These are phyloP conservation scores for Corythaeola cristata DNA, from an alignment of 2,113 vertebrate species.

Conservation along the genomic window DNA sequence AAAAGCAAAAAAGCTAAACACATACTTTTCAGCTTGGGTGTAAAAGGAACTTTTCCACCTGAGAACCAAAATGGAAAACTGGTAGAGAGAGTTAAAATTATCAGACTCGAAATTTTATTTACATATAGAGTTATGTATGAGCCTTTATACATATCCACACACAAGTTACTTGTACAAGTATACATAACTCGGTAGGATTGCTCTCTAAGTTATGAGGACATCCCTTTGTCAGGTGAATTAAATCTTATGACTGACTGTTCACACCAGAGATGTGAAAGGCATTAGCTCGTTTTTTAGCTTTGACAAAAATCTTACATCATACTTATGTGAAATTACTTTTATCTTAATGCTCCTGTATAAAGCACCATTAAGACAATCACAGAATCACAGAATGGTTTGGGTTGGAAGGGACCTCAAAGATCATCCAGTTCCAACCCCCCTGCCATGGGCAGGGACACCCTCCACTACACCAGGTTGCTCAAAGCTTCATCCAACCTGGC, in stretches of 20 bases:
- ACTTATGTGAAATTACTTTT: background rate
- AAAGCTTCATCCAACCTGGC: too few species aligned
- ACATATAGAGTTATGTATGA: fast-evolving
- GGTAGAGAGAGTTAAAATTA: background rate
- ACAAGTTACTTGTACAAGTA: too few species aligned
- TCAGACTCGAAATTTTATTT: too few species aligned
- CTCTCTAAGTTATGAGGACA: fast-evolving
- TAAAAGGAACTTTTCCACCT: background rate
- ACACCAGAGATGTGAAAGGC: background rate
- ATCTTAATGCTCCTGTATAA: background rate
- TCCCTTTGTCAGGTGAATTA: background rate
- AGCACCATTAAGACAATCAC: too few species aligned
- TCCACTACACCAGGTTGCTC: too few species aligned
- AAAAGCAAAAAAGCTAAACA: fast-evolving
- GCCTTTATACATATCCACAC: fast-evolving
- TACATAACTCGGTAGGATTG: fast-evolving
- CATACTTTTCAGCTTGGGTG: fast-evolving
- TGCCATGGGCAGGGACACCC: too few species aligned
- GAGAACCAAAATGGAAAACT: fast-evolving
- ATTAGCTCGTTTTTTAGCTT: fast-evolving
- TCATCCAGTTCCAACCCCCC: too few species aligned
- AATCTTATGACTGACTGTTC: background rate
- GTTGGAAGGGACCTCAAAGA: too few species aligned
- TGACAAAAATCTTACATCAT: background rate
- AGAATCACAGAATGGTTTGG: too few species aligned